Conservation (phyloP, 92 coral and sea anemone species). For the Porites evermanni region DNA sequence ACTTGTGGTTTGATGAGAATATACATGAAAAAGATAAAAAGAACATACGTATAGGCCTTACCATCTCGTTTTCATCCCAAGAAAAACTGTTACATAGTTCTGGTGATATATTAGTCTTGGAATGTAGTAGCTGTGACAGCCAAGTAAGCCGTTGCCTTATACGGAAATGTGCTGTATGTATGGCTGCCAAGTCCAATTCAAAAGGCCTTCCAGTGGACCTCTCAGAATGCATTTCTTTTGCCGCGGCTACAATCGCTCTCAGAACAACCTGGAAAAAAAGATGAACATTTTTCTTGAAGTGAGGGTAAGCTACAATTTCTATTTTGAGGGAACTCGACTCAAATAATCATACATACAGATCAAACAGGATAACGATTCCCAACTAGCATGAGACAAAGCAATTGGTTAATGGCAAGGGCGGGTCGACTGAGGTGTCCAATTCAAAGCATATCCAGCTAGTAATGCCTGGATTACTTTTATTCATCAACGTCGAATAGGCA, state of each 20-base stretch:
- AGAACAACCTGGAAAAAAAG: conserved; percentile 18
- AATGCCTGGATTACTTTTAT: neutral
- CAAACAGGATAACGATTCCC: too few species aligned
- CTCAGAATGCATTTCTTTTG: conserved; percentile 53
- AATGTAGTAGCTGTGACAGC: conserved; percentile 65
- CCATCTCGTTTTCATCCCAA: conserved; percentile 73
- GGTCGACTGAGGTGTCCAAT: too few species aligned
- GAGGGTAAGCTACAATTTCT: too few species aligned
- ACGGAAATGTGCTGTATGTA: conserved; percentile 66
- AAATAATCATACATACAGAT: too few species aligned
- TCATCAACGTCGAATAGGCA: neutral
- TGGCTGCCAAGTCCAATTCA: conserved; percentile 54
- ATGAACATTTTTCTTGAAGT: neutral
- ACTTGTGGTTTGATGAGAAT: too few species aligned
- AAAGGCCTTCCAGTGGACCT: conserved; percentile 14
- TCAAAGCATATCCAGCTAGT: neutral
- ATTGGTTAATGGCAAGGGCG: too few species aligned
- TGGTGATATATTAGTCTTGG: conserved; percentile 53
- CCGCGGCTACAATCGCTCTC: conserved; percentile 57
- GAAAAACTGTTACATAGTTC: conserved; percentile 42
- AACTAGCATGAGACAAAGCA: too few species aligned
- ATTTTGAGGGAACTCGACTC: too few species aligned
- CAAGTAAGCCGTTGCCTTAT: conserved; percentile 69
- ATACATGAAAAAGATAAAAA: too few species aligned
- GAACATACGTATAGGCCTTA: neutral